Evolutionary conservation across 92 coral and sea anemone genomes (phyloP), one percentile per base, ranked within the genome.

Genomic region (Umimayanthus chanpuru): DNA sequence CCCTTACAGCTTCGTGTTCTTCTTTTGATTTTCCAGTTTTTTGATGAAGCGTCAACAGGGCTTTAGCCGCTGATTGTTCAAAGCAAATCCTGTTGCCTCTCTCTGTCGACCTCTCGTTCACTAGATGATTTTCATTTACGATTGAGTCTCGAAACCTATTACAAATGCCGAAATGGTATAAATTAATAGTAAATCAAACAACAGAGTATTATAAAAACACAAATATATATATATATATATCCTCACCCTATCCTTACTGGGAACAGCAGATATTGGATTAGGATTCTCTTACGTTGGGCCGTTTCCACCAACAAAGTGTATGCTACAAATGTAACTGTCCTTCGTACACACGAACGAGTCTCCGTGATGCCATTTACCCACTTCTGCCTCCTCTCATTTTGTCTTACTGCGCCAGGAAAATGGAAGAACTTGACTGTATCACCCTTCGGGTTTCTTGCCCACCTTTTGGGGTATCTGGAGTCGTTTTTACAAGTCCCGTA

Each of bases 401-500:
- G 90, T 77, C 91, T 55, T 81, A 85, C 88, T 73, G 88, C 67
- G 38, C 89, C 92, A 89, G 92, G 94, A 82, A 93, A 93, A 68
- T n/a, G n/a, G n/a, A n/a, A n/a, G n/a, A n/a, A n/a, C n/a, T n/a
- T n/a, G n/a, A n/a, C n/a, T n/a, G n/a, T n/a, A n/a, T n/a, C n/a
- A n/a, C n/a, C n/a, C n/a, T n/a, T n/a, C n/a, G n/a, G n/a, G n/a
- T n/a, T n/a, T 86, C 88, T 84, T 73, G 20, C 76, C 91, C 89
- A 80, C 14, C 77, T 44, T 76, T 84, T 84, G 7, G 93, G 90
- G 47, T 61, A 88, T 70, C 89, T 75, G 58, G 86, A 82, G 76
- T 91, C 91, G 76, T 91, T 91, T 88, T 88, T 88, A 80, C 93
- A 88, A 38, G 91, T 88, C 28, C 91, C 89, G 81, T 82, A 88